These are phyloP conservation scores for Conus betulinus DNA, from an alignment of 1,140 invertebrate species.

Conservation along the genomic window DNA sequence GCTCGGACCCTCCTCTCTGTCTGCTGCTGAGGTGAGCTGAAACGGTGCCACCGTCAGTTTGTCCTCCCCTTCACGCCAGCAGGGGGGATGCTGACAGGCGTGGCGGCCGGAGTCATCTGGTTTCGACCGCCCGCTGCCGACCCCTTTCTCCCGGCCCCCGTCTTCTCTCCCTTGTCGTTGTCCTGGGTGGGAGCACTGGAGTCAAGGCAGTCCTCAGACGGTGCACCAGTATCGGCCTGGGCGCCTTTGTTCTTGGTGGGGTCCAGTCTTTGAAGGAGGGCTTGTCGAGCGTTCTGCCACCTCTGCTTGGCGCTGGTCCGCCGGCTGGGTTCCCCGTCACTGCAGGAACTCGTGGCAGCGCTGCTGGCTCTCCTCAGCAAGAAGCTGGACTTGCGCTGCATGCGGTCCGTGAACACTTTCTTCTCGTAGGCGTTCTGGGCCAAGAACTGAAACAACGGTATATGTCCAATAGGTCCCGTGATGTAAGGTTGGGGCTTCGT, in stretches of 20 bases:
- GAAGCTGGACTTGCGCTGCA: slow-evolving; percentile 43
- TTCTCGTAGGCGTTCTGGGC: slow-evolving; percentile 53
- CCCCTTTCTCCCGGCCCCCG: neutral
- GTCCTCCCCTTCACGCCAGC: neutral
- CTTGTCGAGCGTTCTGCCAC: slow-evolving; percentile 3
- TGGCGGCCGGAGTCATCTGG: neutral
- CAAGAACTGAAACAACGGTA: slow-evolving; percentile 50
- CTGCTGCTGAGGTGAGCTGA: no score
- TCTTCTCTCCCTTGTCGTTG: neutral
- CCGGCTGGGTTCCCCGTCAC: neutral
- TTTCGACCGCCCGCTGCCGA: neutral
- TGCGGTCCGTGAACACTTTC: slow-evolving; percentile 54
- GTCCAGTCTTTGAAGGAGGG: slow-evolving; percentile 28
- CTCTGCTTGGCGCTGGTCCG: neutral
- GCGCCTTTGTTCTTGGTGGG: neutral
- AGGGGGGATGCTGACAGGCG: neutral
- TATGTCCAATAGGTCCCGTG: no score
- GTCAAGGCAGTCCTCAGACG: neutral
- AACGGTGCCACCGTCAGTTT: neutral
- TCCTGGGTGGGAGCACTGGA: neutral
- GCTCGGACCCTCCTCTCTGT: neutral
- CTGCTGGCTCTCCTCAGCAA: slow-evolving; percentile 14
- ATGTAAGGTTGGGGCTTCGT: no score
- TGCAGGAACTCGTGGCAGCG: neutral
- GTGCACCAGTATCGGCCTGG: neutral